Evolutionary conservation across 2,888 invertebrate species (phyloP).

Genomic region (Pristionchus exspectatus): DNA sequence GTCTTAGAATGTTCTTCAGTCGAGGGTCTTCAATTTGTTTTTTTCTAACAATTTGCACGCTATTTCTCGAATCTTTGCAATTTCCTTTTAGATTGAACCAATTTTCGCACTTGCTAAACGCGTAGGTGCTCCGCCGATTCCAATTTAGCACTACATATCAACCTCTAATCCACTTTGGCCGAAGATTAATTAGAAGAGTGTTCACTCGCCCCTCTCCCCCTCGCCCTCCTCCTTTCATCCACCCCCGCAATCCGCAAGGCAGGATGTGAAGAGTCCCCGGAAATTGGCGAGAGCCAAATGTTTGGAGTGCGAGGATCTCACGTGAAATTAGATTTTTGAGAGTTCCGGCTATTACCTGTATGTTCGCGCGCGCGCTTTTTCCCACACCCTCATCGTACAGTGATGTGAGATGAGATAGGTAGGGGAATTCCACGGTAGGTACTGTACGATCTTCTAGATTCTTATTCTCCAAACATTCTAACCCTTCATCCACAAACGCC

Average conservation of each 20-base stretch:
- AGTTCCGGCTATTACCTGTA: background rate
- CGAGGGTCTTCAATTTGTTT: background rate
- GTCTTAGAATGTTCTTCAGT: background rate
- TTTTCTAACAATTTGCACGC: background rate
- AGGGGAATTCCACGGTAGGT: background rate
- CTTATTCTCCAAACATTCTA: too few relatives aligned
- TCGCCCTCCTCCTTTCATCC: background rate
- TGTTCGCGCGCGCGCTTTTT: background rate
- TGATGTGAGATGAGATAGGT: background rate
- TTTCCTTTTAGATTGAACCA: background rate
- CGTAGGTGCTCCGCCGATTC: background rate
- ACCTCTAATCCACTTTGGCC: background rate
- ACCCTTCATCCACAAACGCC: too few relatives aligned
- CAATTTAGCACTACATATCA: background rate
- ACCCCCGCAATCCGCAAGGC: background rate
- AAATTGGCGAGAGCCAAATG: background rate
- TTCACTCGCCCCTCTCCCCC: background rate
- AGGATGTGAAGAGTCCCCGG: slow-evolving; percentile 4
- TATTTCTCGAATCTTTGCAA: background rate
- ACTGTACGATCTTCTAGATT: background rate
- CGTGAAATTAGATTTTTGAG: background rate
- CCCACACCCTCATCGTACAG: background rate
- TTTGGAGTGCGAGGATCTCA: background rate
- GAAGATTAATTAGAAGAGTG: slow-evolving; percentile 1
- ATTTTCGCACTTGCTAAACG: background rate